Evolutionary conservation across 1,140 invertebrate genomes (phyloP), one percentile per base, ranked within the genome.

Genomic region (Yoshiicerus persimilis): DNA sequence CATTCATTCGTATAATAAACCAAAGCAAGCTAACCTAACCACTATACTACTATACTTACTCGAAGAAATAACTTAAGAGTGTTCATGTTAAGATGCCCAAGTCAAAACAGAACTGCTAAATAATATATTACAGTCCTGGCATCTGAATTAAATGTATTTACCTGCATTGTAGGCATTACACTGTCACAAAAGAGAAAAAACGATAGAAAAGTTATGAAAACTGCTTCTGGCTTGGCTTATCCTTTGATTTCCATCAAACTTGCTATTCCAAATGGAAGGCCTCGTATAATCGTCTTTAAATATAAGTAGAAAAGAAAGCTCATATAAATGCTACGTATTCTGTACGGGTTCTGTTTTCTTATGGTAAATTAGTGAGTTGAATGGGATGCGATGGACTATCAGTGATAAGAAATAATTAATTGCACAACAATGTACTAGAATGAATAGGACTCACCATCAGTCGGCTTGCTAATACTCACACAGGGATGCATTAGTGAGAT

Each of bases 391-490:
- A 80, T 80, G 30, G 34, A 20, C 20, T 23, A 80, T 80, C 75
- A 80, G 75, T 80, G 75, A 80, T 80, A 80, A 80, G 75, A 36
- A 6, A 80, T 80, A 80, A 80, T 80, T 80, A 80, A 80, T 80
- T 80, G 75, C 34, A 80, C 32, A 9, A 80, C 75, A 80, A n/a
- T 36, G 13, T 34, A 77, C 47, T 56, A n/a, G 47, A 56, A 80
- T 38, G 75, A 13, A 80, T 80, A 36, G 20, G 32, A 80, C 32
- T 80, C 75, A 36, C 34, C 38, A n/a, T 66, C 64, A 66, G 64
- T 70, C 64, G 25, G 25, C 23, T 30, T n/a, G 47, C 16, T n/a
- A 56, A 56, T 56, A 16, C 20, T 20, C 16, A 1, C 41, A 47
- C n/a, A n/a, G n/a, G n/a, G 41, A 47, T 47, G 41, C 41, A 47